Evolutionary conservation across 1,140 invertebrate genomes (phyloP).

Genomic region (Theocolax elegans): DNA sequence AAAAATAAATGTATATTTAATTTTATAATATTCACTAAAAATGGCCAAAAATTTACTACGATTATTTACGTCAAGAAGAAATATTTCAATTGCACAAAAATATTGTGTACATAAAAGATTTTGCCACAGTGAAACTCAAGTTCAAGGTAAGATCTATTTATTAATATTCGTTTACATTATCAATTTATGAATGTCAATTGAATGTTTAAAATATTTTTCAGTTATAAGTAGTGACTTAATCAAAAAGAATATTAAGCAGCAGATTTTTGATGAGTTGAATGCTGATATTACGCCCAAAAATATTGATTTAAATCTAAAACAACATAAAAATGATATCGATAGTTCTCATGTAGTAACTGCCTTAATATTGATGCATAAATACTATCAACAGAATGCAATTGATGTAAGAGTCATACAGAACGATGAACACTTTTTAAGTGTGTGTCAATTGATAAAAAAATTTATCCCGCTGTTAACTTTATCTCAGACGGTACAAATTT

Average conservation of each 20-base stretch:
- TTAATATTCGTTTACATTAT: too few species aligned
- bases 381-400: slow-evolving; percentile 5
- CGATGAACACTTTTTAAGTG: not conserved
- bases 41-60: not conserved
- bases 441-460: slow-evolving; percentile 3
- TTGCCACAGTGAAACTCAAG: not conserved
- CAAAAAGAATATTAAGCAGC: too few species aligned
- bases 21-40: too few species aligned
- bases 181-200: not conserved
- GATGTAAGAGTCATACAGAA: not conserved
- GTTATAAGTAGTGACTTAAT: too few species aligned
- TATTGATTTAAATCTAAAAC: not conserved
- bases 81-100: not conserved
- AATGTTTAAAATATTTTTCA: too few species aligned
- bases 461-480: slow-evolving; percentile 66
- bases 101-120: not conserved
- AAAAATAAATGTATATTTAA: not conserved
- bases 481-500: slow-evolving; percentile 67
- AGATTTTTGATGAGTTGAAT: too few species aligned
- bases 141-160: slow-evolving; percentile 2
- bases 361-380: slow-evolving; percentile 7
- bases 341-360: not conserved
- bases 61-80: not conserved
- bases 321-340: slow-evolving; percentile 9
- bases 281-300: not conserved